phyloP scores from a whole-genome alignment of 2,113 vertebrate genomes.

The Mormyrus iriodes region DNA sequence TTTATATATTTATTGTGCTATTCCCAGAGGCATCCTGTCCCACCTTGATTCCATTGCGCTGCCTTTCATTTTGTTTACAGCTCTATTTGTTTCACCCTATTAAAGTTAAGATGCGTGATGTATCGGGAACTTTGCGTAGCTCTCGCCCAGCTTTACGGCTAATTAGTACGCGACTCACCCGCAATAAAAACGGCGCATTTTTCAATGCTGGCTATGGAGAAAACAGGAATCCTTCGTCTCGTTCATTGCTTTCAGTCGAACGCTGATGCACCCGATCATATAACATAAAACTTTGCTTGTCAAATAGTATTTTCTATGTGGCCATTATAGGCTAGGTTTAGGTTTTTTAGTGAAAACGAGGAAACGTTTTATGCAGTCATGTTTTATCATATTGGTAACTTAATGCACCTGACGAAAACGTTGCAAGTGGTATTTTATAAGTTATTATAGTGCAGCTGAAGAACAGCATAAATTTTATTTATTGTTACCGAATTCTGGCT shows the following conservation, averaged over 20 bases:
- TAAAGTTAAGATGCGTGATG: not conserved
- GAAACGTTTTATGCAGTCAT: not conserved
- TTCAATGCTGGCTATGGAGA: not conserved
- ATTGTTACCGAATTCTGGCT: not conserved
- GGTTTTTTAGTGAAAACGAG: not conserved
- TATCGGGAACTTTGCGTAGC: not conserved
- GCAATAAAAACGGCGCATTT: not conserved
- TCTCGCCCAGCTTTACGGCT: not conserved
- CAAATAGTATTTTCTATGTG: not conserved
- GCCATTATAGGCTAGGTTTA: not conserved
- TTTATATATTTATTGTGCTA: not conserved
- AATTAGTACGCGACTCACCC: not conserved
- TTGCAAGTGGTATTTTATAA: not conserved
- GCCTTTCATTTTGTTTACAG: slow-evolving; percentile 1
- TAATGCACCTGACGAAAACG: not conserved
- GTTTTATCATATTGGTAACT: not conserved
- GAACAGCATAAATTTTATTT: not conserved
- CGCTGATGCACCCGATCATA: not conserved
- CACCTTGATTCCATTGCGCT: not conserved
- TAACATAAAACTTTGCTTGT: not conserved
- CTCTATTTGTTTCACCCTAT: not conserved
- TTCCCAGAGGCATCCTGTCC: not conserved
- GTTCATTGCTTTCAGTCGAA: not conserved
- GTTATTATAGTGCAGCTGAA: not conserved
- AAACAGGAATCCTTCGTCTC: not conserved